Conservation (phyloP, 2,797 vertebrate species). For the Sternotherus odoratus region DNA sequence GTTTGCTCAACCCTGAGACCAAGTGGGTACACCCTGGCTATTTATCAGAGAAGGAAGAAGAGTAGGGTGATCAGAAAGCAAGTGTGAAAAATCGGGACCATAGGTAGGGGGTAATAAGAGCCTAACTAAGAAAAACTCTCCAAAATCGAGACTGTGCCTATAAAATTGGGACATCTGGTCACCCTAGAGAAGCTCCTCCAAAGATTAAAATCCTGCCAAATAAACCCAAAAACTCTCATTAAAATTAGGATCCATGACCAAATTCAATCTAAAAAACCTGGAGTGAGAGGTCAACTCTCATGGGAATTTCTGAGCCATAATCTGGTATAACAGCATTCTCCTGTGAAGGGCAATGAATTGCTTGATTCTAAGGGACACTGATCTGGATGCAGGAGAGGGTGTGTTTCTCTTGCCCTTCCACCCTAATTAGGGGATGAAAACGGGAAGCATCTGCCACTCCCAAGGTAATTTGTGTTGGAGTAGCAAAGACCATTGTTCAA, state of each 20-base stretch:
- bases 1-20: background rate
- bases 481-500: background rate
- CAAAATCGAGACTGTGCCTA: too few relatives aligned
- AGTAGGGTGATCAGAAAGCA: background rate
- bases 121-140: too few relatives aligned
- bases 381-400: background rate
- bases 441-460: background rate
- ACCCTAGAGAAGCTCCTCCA: too few relatives aligned
- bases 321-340: background rate
- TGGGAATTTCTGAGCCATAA: background rate
- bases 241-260: background rate
- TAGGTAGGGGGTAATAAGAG: too few relatives aligned
- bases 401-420: background rate
- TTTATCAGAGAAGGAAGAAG: background rate
- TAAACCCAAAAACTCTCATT: background rate
- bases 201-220: background rate
- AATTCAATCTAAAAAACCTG: background rate
- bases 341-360: constrained; percentile 31
- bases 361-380: background rate
- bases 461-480: background rate
- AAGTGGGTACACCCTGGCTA: background rate
- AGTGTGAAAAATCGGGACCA: too few relatives aligned
- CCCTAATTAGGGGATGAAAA: background rate
- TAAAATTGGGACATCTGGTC: too few relatives aligned
- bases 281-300: constrained; percentile 30